These are phyloP conservation scores for Hydropsyche tenuis DNA, from an alignment of 1,140 invertebrate species.

Conservation along the genomic window DNA sequence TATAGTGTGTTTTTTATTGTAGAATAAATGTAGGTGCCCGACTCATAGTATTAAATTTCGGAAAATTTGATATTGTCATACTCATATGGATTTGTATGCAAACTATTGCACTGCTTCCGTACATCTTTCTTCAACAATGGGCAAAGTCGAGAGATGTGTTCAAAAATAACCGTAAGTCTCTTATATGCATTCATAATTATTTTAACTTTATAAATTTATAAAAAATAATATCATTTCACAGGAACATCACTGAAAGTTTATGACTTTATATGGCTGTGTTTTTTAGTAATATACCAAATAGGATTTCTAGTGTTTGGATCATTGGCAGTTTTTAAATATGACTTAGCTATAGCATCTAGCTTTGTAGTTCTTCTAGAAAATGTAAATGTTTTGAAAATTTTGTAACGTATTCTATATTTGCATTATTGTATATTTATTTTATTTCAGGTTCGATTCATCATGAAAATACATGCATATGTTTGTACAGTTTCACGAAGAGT, in stretches of 20 bases:
- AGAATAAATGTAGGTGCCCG: conserved; percentile 61
- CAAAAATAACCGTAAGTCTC: conserved; percentile 21
- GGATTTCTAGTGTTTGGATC: conserved; percentile 64
- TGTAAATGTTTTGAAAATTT: conserved; percentile 53
- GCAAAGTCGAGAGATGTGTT: conserved; percentile 47
- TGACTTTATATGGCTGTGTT: conserved; percentile 58
- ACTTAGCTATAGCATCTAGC: conserved; percentile 69
- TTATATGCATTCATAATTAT: no score
- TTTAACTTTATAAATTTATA: no score
- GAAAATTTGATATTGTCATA: conserved; percentile 58
- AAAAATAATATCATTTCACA: background rate
- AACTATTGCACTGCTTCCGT: conserved; percentile 58
- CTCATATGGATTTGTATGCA: conserved; percentile 61
- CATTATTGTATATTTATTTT: no score
- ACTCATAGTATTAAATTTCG: conserved; percentile 59
- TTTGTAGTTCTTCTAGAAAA: conserved; percentile 68
- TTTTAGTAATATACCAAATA: conserved; percentile 58
- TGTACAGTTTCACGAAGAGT: conserved; percentile 69
- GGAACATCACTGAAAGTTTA: conserved; percentile 50
- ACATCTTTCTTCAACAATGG: conserved; percentile 59
- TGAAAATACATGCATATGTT: conserved; percentile 87
- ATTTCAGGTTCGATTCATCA: conserved; percentile 76
- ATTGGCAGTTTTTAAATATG: conserved; percentile 58
- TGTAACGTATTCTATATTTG: no score
- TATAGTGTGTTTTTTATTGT: no score